A percentile compares a stretch with the other conserved stretches of the same genome.
These are phyloP conservation scores for Teleogryllus occipitalis DNA, from an alignment of 1,140 invertebrate species.

Conservation along the genomic window DNA sequence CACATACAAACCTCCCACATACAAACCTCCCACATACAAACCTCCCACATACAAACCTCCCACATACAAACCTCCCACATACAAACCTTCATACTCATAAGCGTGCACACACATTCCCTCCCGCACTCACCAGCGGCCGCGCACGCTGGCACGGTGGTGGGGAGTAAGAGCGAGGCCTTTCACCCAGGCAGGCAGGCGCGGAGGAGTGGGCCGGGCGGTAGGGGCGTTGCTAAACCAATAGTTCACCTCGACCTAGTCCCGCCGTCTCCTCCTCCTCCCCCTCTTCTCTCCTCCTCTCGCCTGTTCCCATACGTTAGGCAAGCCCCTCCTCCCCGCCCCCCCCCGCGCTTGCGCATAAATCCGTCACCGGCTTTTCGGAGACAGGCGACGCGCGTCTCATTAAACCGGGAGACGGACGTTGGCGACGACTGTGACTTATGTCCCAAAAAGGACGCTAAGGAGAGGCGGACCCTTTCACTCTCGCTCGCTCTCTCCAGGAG, in stretches of 20 bases:
- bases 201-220: background rate
- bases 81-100: too few species aligned
- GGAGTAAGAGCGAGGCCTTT: too few species aligned
- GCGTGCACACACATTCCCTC: too few species aligned
- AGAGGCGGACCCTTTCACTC: background rate
- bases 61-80: too few species aligned
- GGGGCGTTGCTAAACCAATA: slow-evolving; percentile 14
- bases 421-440: too few species aligned
- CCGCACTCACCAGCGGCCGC: too few species aligned
- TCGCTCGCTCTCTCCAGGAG: background rate
- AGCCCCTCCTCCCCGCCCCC: background rate
- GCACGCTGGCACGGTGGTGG: too few species aligned
- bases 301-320: background rate
- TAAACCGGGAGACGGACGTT: too few species aligned
- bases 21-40: too few species aligned
- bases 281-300: background rate
- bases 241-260: slow-evolving; percentile 12
- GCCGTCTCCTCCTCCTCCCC: background rate
- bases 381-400: background rate
- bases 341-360: background rate
- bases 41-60: too few species aligned
- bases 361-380: background rate
- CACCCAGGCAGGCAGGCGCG: background rate
- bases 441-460: too few species aligned
- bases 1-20: too few species aligned